Conservation (phyloP, 1,140 invertebrate genomes). For the Drosophila prosaltans region DNA sequence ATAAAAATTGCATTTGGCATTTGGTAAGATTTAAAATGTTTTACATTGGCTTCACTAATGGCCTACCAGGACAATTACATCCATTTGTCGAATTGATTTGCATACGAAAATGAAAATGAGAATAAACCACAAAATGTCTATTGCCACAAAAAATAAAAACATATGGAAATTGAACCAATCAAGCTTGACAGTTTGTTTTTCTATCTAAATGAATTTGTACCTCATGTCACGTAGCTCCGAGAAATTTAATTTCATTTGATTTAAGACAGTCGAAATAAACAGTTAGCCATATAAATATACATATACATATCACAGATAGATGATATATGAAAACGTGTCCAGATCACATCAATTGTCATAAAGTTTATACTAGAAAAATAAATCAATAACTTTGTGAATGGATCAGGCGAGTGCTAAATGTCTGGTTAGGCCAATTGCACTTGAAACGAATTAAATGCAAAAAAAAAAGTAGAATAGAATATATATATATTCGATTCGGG, state of each 20-base stretch:
- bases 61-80: constrained; percentile 44
- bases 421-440: not conserved
- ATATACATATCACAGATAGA: too few species aligned
- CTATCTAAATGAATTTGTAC: constrained; percentile 13
- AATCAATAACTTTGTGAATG: not conserved
- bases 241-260: constrained; percentile 9
- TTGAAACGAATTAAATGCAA: not conserved
- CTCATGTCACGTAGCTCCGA: not conserved
- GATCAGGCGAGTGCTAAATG: not conserved
- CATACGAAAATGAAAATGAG: constrained; percentile 17
- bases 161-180: constrained; percentile 3
- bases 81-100: constrained; percentile 18
- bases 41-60: constrained; percentile 58
- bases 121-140: constrained; percentile 27
- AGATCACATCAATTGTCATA: not conserved
- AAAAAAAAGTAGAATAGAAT: not conserved
- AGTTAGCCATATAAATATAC: not conserved
- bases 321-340: not conserved
- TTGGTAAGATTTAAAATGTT: constrained; percentile 53
- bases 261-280: constrained; percentile 10
- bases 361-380: not conserved
- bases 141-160: not conserved
- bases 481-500: constrained; percentile 11
- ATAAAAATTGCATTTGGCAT: constrained; percentile 29
- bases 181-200: constrained; percentile 6